These are phyloP conservation scores for Lacanobia wlatinum DNA, from an alignment of 2,888 invertebrate species.

Conservation along the genomic window DNA sequence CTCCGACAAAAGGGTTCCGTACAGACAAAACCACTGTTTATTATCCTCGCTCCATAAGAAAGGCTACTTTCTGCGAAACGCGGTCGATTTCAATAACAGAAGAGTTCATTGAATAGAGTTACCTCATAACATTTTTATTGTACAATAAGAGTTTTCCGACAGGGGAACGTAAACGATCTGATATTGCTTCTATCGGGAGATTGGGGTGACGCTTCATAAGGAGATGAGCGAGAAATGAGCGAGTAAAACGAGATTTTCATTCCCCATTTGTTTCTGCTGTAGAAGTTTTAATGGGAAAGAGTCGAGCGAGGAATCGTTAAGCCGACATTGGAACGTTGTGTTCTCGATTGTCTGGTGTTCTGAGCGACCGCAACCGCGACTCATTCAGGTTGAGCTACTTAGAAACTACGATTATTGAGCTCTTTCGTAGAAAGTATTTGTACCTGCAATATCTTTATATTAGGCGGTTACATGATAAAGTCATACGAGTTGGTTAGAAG, in stretches of 20 bases:
- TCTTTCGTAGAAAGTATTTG: conserved; percentile 61
- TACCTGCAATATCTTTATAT: conserved; percentile 62
- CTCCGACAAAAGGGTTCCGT: conserved; percentile 74
- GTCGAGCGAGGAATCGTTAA: conserved; percentile 19
- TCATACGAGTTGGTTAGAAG: conserved; percentile 41
- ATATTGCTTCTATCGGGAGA: conserved; percentile 84
- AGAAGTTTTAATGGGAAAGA: conserved; percentile 42
- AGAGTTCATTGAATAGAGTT: conserved; percentile 89
- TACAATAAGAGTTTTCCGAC: conserved; percentile 85
- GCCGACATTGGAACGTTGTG: conserved; percentile 27
- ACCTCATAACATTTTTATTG: conserved; percentile 90
- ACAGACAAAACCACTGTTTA: conserved; percentile 77
- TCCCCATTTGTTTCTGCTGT: conserved; percentile 34
- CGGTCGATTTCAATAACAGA: conserved; percentile 87
- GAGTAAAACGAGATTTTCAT: conserved; percentile 49
- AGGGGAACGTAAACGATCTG: conserved; percentile 79
- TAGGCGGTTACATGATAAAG: conserved; percentile 54
- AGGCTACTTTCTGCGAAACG: conserved; percentile 83
- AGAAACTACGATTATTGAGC: conserved; percentile 81
- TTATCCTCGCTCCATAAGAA: conserved; percentile 79
- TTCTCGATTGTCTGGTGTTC: conserved; percentile 37
- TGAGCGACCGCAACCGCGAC: conserved; percentile 40
- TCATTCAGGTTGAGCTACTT: conserved; percentile 79
- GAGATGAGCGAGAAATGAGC: conserved; percentile 58
- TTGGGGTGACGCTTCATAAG: conserved; percentile 70